A percentile compares a stretch with the other conserved stretches of the same genome.
phyloP scores from a whole-genome alignment of 1,140 invertebrate genomes.

The Hyposmocoma kahamanoa region DNA sequence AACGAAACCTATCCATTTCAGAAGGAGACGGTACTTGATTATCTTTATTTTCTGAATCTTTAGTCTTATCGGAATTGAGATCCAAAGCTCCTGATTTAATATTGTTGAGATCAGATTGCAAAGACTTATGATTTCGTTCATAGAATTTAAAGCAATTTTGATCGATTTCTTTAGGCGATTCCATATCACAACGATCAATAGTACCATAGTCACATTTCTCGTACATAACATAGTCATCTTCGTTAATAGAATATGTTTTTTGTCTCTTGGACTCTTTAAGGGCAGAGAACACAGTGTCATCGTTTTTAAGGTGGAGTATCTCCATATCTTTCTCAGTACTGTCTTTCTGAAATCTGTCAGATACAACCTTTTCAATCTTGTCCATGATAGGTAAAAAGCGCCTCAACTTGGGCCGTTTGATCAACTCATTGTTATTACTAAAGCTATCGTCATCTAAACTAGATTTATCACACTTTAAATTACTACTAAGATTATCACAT shows the following conservation, averaged over 20 bases:
- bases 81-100: constrained; percentile 3
- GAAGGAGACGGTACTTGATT: constrained; percentile 77
- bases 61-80: neutral
- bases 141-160: constrained; percentile 33
- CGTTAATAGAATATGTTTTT: constrained; percentile 49
- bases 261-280: constrained; percentile 44
- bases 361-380: constrained; percentile 53
- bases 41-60: constrained; percentile 11
- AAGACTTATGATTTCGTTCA: neutral
- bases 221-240: constrained; percentile 56
- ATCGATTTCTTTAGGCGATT: constrained; percentile 33
- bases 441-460: constrained; percentile 26
- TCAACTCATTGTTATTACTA: constrained; percentile 47
- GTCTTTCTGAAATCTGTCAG: constrained; percentile 40
- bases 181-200: constrained; percentile 40
- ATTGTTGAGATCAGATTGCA: neutral
- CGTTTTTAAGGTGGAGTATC: constrained; percentile 48
- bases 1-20: constrained; percentile 84
- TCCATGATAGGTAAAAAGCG: constrained; percentile 52
- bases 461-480: constrained; percentile 59
- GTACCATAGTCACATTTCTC: constrained; percentile 67
- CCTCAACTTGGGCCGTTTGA: constrained; percentile 61
- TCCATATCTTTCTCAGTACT: constrained; percentile 38
- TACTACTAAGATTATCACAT: constrained; percentile 68
- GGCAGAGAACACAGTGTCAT: constrained; percentile 55